A percentile compares a stretch with the other conserved stretches of the same genome.
Conservation (phyloP, 2,888 invertebrate genomes). For the Hololepta plana region DNA sequence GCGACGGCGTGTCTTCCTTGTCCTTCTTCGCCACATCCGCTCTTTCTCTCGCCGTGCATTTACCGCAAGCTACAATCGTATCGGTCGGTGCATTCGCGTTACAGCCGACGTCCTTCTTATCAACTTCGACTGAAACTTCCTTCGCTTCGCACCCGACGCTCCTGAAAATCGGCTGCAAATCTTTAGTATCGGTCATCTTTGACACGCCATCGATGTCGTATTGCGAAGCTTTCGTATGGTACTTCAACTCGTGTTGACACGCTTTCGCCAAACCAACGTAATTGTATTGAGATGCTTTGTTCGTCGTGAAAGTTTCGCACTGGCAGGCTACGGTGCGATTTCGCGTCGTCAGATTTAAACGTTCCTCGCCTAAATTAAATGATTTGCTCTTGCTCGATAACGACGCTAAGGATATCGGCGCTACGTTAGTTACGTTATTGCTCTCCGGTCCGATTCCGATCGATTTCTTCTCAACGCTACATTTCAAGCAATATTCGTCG, state of each 20-base stretch:
- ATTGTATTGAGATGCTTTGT: conserved; percentile 15
- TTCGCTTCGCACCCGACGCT: conserved; percentile 4
- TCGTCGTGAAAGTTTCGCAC: conserved; percentile 13
- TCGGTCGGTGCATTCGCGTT: no score
- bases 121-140: neutral
- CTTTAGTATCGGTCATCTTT: conserved; percentile 22
- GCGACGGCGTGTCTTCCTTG: conserved; percentile 17
- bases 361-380: conserved; percentile 39
- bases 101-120: neutral
- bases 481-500: conserved; percentile 32
- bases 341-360: conserved; percentile 24
- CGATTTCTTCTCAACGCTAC: conserved; percentile 29
- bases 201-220: conserved; percentile 13
- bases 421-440: no score
- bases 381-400: conserved; percentile 32
- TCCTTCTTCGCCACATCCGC: conserved; percentile 10
- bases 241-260: conserved; percentile 18
- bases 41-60: conserved; percentile 3
- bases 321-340: conserved; percentile 32
- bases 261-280: conserved; percentile 16
- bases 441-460: conserved; percentile 40
- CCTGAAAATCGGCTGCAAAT: conserved; percentile 12
- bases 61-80: no score
- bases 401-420: conserved; percentile 9
- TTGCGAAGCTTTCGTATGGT: conserved; percentile 18